Percentiles rank a stretch among this genome's conserved stretches.
phyloP scores from a whole-genome alignment of 2,888 invertebrate genomes.

The Adelognathus sp. region DNA sequence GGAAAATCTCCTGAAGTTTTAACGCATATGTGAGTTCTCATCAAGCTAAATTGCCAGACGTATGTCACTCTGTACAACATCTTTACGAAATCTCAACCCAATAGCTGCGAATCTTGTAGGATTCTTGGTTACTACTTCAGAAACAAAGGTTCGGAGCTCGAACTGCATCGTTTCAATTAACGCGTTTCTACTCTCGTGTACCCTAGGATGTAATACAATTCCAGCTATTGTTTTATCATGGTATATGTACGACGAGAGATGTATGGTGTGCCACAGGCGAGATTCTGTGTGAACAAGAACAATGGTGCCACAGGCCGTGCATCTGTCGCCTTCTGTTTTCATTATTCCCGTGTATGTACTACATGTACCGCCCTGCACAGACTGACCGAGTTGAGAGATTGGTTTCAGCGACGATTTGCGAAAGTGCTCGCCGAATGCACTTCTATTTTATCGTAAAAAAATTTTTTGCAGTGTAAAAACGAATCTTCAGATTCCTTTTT shows the following conservation, averaged over 20 bases:
- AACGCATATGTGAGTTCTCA: no score
- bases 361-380: conserved; percentile 4
- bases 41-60: no score
- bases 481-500: no score
- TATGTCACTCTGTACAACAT: no score
- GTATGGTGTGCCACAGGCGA: conserved; percentile 25
- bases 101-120: no score
- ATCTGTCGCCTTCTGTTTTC: conserved; percentile 65
- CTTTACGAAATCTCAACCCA: no score
- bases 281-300: conserved; percentile 60
- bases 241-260: neutral
- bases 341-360: conserved; percentile 18
- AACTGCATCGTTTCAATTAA: conserved; percentile 40
- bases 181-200: conserved; percentile 4
- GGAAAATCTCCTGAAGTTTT: no score
- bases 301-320: conserved; percentile 68
- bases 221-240: conserved; percentile 4
- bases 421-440: no score
- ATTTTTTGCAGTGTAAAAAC: no score
- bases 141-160: conserved; percentile 19
- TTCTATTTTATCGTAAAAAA: no score
- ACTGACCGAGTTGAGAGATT: neutral
- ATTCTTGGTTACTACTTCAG: no score
- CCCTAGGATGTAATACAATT: conserved; percentile 7
- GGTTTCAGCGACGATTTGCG: no score